Evolutionary conservation across 2,113 vertebrate species (phyloP).

Genomic region (Junco hyemalis): DNA sequence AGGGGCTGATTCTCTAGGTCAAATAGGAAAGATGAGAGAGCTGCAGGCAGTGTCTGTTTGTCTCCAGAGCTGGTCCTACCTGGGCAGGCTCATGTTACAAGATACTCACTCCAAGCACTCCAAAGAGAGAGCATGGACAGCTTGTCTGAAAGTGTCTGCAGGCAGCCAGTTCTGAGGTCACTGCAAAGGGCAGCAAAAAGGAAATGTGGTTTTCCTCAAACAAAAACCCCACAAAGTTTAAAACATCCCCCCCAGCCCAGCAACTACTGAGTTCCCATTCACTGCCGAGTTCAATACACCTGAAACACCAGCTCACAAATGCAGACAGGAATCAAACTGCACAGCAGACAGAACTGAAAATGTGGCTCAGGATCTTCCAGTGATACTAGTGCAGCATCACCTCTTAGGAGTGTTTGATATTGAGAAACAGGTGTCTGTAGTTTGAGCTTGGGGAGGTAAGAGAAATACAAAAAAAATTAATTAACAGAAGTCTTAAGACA

Average conservation of each 20-base stretch:
- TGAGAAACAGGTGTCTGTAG: background rate
- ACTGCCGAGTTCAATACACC: background rate
- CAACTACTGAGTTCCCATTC: background rate
- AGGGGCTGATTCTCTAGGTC: background rate
- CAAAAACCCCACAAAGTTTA: background rate
- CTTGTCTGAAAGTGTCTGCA: background rate
- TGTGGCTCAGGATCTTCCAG: background rate
- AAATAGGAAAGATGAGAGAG: background rate
- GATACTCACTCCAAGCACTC: rapidly evolving
- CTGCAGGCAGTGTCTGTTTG: background rate
- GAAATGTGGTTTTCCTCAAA: background rate
- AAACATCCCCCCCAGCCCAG: background rate
- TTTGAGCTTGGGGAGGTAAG: background rate
- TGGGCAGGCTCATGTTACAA: background rate
- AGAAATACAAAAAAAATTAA: background rate
- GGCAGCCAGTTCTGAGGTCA: background rate
- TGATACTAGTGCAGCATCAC: background rate
- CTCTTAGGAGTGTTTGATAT: background rate
- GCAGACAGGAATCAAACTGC: background rate
- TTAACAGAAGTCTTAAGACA: background rate
- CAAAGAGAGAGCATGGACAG: rapidly evolving
- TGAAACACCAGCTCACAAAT: background rate
- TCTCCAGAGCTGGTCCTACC: background rate
- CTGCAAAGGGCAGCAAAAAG: background rate
- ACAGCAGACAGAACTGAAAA: background rate